Percentiles rank a stretch among this genome's conserved stretches.
These are phyloP conservation scores for Hirudinaria manillensis DNA, from an alignment of 2,888 invertebrate genomes.

Conservation along the genomic window DNA sequence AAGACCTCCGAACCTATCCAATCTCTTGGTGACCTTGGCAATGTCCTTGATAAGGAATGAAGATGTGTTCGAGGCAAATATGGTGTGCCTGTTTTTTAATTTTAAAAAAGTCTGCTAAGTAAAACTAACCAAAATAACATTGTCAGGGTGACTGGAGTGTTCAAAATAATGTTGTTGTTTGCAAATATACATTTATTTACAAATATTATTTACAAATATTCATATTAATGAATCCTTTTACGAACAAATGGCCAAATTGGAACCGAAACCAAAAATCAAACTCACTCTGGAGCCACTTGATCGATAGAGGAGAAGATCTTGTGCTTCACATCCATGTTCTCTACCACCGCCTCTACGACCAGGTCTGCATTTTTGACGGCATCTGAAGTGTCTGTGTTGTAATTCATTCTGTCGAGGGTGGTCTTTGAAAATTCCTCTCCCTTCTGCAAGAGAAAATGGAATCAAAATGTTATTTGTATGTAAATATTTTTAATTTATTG, in stretches of 20 bases:
- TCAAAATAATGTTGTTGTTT: too few species aligned
- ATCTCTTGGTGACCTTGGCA: slow-evolving; percentile 66
- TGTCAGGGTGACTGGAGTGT: too few species aligned
- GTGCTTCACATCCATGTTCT: slow-evolving; percentile 72
- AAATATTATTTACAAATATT: neutral
- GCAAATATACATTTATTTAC: neutral
- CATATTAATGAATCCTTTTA: neutral
- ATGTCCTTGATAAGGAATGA: slow-evolving; percentile 78
- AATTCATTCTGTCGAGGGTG: slow-evolving; percentile 62
- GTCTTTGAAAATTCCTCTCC: slow-evolving; percentile 65
- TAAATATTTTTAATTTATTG: neutral
- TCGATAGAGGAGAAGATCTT: slow-evolving; percentile 68
- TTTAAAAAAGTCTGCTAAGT: neutral
- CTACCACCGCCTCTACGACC: slow-evolving; percentile 79
- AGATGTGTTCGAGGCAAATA: slow-evolving; percentile 83
- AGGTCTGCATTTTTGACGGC: slow-evolving; percentile 67
- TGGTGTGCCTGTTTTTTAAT: slow-evolving; percentile 61
- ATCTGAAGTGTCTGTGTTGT: slow-evolving; percentile 61
- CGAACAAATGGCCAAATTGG: neutral
- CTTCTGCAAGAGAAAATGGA: slow-evolving; percentile 52
- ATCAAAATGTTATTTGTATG: neutral
- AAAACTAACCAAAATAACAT: neutral
- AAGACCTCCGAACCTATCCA: slow-evolving; percentile 70
- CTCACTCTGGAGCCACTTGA: slow-evolving; percentile 57
- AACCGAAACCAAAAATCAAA: neutral